Evolutionary conservation across 2,888 invertebrate species (phyloP), one percentile per base, ranked within the genome.

Genomic region (Lucinisca nassula): DNA sequence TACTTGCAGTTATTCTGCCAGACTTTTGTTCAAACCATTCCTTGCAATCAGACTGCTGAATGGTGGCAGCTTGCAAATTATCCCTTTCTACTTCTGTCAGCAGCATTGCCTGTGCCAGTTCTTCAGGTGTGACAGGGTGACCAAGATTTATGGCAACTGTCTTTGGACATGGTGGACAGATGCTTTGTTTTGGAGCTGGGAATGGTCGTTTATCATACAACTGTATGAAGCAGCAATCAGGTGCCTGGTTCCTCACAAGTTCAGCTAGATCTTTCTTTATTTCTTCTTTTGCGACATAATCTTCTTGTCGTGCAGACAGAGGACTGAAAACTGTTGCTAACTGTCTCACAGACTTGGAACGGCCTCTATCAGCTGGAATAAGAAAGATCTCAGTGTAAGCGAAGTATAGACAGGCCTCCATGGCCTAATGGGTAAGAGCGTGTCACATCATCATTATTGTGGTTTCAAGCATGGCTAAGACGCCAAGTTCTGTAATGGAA

Each of bases 141-240:
- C 79, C 79, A 8, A 79, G 79, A 38, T 30, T 27, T 3, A 67
- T 30, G 17, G 79, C 67, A 21, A 79, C 21, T 67, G n/a, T 24
- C 32, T 79, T 73, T 72, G 73, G 80, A 32, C 8, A 8, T 72
- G 80, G 72, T 73, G 80, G 77, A 35, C 80, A 80, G 17, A 55
- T 55, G 12, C 14, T 32, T 21, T 32, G 55, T 49, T 49, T 51
- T 45, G 10, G 10, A n/a, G 49, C 6, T 12, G 73, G 49, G 35
- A 80, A 80, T 45, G 51, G 72, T n/a, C 4, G 10, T 24, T n/a
- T 80, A n/a, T 80, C 80, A 37, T 55, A 8, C 72, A 73, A 24
- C 17, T 74, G 74, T 1, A 74, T 45, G 24, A 77, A 77, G 14
- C 58, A 77, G 10, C 38, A 77, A 8, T 77, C 40, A 17, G 77